phyloP scores from a whole-genome alignment of 2,113 vertebrate species.

The Calonectris borealis region DNA sequence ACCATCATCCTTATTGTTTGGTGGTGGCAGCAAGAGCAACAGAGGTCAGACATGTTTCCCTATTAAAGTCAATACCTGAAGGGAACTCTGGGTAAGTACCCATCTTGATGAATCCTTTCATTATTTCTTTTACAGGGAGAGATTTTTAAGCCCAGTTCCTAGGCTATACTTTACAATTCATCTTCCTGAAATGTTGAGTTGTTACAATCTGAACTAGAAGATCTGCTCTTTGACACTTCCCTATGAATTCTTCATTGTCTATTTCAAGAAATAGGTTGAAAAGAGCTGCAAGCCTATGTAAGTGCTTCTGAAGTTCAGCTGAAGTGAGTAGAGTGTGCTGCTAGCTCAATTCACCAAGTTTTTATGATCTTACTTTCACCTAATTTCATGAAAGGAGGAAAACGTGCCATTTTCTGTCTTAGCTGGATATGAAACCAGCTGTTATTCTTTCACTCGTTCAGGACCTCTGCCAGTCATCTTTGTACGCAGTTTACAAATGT shows the following conservation, averaged over 20 bases:
- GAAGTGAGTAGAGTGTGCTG: not conserved
- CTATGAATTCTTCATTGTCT: not conserved
- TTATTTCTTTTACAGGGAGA: not conserved
- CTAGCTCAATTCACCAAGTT: not conserved
- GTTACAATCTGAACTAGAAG: not conserved
- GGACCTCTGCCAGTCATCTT: not conserved
- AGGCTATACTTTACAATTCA: not conserved
- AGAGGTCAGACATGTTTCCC: not conserved
- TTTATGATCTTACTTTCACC: not conserved
- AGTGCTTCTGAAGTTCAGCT: not conserved
- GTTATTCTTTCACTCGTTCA: not conserved
- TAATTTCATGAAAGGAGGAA: not conserved
- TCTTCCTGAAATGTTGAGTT: not conserved
- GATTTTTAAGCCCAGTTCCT: not conserved
- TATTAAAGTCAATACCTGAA: not conserved
- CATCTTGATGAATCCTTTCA: not conserved
- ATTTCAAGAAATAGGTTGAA: not conserved
- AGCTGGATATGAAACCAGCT: not conserved
- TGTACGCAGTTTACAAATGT: not conserved
- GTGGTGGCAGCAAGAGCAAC: not conserved
- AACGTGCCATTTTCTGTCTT: not conserved
- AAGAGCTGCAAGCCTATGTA: not conserved
- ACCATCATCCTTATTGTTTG: not conserved
- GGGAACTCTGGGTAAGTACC: not conserved
- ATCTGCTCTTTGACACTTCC: not conserved